Percentiles rank a stretch among this genome's conserved stretches.
phyloP scores from a whole-genome alignment of 2,888 invertebrate species.

The Amiota minor region DNA sequence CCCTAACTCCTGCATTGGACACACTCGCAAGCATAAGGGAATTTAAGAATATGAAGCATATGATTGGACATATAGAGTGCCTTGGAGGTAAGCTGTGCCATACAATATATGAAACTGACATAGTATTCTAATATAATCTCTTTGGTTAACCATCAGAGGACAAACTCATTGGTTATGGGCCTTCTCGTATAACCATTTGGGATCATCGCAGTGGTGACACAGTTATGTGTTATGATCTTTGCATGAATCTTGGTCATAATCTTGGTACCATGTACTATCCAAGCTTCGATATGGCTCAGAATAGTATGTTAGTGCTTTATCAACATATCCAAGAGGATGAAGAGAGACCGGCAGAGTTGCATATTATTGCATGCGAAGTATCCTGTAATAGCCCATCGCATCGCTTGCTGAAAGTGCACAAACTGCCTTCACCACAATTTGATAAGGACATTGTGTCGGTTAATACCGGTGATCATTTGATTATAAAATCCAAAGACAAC shows the following conservation, averaged over 20 bases:
- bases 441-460: slow-evolving; percentile 55
- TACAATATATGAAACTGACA: not conserved
- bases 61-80: slow-evolving; percentile 68
- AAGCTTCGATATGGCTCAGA: slow-evolving; percentile 67
- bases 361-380: slow-evolving; percentile 67
- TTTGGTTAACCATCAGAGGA: slow-evolving; percentile 56
- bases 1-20: slow-evolving; percentile 70
- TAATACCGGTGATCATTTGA: slow-evolving; percentile 67
- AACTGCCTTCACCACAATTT: slow-evolving; percentile 63
- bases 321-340: slow-evolving; percentile 50
- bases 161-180: slow-evolving; percentile 71
- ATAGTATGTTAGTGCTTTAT: slow-evolving; percentile 61
- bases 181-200: slow-evolving; percentile 70
- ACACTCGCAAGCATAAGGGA: slow-evolving; percentile 72
- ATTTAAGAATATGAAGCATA: slow-evolving; percentile 69
- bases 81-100: slow-evolving; percentile 38
- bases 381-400: slow-evolving; percentile 67
- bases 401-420: slow-evolving; percentile 62
- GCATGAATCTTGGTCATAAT: slow-evolving; percentile 64
- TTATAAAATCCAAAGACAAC: slow-evolving; percentile 57
- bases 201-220: slow-evolving; percentile 73
- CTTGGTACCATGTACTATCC: slow-evolving; percentile 68
- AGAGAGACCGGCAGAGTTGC: slow-evolving; percentile 50
- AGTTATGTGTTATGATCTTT: slow-evolving; percentile 70
- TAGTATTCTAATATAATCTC: not conserved